These are phyloP conservation scores for Pygathrix nemaeus DNA, from an alignment of 2,113 vertebrate species.

Conservation along the genomic window DNA sequence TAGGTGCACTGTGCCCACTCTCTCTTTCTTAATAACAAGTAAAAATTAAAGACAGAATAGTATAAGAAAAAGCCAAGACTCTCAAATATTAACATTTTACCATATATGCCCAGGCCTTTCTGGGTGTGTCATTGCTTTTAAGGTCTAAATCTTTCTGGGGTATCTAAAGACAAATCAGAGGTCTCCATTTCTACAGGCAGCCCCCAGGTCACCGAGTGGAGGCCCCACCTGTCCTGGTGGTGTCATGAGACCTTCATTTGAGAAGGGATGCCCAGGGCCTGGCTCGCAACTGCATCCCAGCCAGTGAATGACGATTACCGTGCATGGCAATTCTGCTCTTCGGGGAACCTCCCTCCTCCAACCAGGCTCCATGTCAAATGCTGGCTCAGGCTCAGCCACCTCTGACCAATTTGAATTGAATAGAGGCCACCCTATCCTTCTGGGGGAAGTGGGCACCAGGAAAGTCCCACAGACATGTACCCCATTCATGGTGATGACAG, in stretches of 20 bases:
- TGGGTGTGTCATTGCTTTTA: too few relatives aligned
- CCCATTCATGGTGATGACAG: constrained; percentile 95
- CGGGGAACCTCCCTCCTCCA: too few relatives aligned
- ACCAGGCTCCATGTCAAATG: fast-evolving
- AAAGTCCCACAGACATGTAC: constrained; percentile 81
- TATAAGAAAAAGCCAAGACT: neutral
- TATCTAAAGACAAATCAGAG: too few relatives aligned
- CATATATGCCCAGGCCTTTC: too few relatives aligned
- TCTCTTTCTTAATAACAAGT: neutral
- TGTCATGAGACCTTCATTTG: too few relatives aligned
- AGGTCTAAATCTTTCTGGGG: too few relatives aligned
- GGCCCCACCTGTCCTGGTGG: too few relatives aligned
- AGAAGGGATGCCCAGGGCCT: neutral
- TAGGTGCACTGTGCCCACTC: neutral
- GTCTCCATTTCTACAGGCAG: too few relatives aligned
- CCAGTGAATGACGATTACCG: too few relatives aligned
- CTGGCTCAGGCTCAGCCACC: neutral
- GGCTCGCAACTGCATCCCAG: neutral
- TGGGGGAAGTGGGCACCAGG: fast-evolving
- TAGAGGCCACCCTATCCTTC: neutral
- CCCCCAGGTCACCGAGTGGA: too few relatives aligned
- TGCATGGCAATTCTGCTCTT: fast-evolving
- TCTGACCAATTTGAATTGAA: neutral
- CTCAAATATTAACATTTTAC: neutral
- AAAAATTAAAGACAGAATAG: neutral